Base-by-base conservation (phyloP, 2,797 vertebrate genomes). In the Siniperca scherzeri region DNA sequence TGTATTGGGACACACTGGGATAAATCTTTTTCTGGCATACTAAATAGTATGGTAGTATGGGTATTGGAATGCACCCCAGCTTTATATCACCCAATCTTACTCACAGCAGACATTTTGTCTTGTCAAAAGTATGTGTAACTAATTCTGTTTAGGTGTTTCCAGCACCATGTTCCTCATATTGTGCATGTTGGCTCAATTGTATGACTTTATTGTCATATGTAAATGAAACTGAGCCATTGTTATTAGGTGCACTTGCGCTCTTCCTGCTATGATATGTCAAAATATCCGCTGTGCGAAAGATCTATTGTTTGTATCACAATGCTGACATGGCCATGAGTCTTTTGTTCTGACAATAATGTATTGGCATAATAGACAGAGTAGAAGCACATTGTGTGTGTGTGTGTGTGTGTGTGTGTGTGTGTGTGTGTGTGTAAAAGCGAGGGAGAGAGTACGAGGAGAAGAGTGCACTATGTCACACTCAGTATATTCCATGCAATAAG, bases 401-500 rank as follows among this genome's bases (percentile, higher is more conserved):
- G 50, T 17, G 7, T 68, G 27, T n/a, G 7, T 33, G 17, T 61
- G 64, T 44, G 50, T 7, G 42, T 44, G 61, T 48, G 42, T 25
- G 73, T 44, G 61, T 11, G 25, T 17, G 61, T 7, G 52, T 69
- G 22, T 17, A 48, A 48, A 17, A 68, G 27, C 17, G 73, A 55
- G 53, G 11, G 66, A 50, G 21, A 55, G 46, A 83, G 65, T 25
- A 38, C 55, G 36, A 66, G 42, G 44, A 66, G 25, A 27, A 17
- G n/a, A 46, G 53, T 33, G 55, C 52, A 33, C 77, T 52, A 5
- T 78, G n/a, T 6, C 57, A 21, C 68, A 75, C 27, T 79, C 25
- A 66, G 36, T 80, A 2, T 66, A 50, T 65, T 70, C 40, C 52
- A 59, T 74, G 33, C 77, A 67, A 44, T 72, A 60, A 68, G 59